Percentiles rank a stretch among this genome's conserved stretches.
Evolutionary conservation across 2,113 vertebrate genomes (phyloP).

Genomic region (Neodontobutis hainanensis): DNA sequence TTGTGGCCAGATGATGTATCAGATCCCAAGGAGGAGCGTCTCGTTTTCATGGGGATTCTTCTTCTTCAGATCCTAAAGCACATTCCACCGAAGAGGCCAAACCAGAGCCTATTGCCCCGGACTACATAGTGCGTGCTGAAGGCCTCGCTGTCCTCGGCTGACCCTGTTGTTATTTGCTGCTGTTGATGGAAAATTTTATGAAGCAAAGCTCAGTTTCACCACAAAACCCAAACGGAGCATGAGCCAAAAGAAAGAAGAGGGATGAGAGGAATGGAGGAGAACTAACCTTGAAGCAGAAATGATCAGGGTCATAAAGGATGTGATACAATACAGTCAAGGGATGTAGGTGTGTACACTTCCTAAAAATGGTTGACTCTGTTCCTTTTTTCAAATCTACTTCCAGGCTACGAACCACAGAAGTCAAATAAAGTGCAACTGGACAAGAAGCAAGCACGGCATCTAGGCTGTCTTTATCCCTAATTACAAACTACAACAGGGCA

Average conservation of each 20-base stretch:
- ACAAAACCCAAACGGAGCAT: conserved; percentile 56
- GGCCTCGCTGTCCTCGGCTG: conserved; percentile 57
- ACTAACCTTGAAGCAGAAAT: conserved; percentile 32
- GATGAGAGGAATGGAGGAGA: conserved; percentile 7
- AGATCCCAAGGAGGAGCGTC: conserved; percentile 9
- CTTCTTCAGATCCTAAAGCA: conserved; percentile 32
- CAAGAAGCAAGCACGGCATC: conserved; percentile 34
- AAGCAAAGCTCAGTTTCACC: conserved; percentile 69
- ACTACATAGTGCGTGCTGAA: conserved; percentile 32
- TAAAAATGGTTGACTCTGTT: conserved; percentile 27
- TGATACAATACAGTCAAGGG: background rate
- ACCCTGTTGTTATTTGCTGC: conserved; percentile 75
- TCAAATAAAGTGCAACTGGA: conserved; percentile 57
- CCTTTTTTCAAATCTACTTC: conserved; percentile 20
- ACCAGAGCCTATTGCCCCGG: conserved; percentile 36
- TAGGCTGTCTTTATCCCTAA: conserved; percentile 61
- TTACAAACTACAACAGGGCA: conserved; percentile 68
- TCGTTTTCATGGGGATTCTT: conserved; percentile 13
- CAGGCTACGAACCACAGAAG: conserved; percentile 47
- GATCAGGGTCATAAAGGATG: background rate
- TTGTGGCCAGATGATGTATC: conserved; percentile 48
- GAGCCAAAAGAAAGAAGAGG: conserved; percentile 38
- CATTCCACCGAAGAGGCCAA: conserved; percentile 39
- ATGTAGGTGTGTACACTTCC: background rate
- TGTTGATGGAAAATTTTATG: conserved; percentile 73